phyloP scores from a whole-genome alignment of 2,113 vertebrate species.

The Neopipo cinnamomea region DNA sequence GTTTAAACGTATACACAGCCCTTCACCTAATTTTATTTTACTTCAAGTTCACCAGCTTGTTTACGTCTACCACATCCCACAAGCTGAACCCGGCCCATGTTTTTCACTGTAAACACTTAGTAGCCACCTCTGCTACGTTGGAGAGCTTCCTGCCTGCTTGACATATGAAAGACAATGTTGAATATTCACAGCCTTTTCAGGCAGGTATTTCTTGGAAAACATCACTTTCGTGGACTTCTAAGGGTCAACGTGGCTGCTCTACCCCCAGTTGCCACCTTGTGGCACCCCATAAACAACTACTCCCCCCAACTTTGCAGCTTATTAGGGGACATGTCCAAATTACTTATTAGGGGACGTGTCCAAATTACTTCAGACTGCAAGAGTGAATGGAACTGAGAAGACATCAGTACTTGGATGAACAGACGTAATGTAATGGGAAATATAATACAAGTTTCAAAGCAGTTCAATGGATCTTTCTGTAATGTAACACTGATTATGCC shows the following conservation, averaged over 20 bases:
- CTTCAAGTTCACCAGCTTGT: not conserved
- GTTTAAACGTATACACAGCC: not conserved
- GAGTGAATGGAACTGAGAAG: not conserved
- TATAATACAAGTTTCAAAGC: not conserved
- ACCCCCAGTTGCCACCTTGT: not conserved
- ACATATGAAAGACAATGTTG: not conserved
- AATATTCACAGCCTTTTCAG: not conserved
- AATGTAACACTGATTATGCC: not conserved
- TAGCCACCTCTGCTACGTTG: not conserved
- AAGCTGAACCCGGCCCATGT: not conserved
- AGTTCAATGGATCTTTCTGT: not conserved
- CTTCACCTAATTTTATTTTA: not conserved
- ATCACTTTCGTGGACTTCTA: not conserved
- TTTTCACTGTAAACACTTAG: not conserved
- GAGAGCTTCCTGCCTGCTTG: not conserved
- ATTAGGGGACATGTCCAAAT: not conserved
- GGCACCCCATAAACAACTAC: not conserved
- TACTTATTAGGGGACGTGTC: rapidly evolving
- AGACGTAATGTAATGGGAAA: not conserved
- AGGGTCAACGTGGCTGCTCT: not conserved
- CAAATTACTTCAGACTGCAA: not conserved
- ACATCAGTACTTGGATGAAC: rapidly evolving
- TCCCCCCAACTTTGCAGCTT: not conserved
- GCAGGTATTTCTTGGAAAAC: not conserved
- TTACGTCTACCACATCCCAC: not conserved